A percentile compares a stretch with the other conserved stretches of the same genome.
Conservation (phyloP, 2,888 invertebrate species). For the Sminthurides aquaticus region DNA sequence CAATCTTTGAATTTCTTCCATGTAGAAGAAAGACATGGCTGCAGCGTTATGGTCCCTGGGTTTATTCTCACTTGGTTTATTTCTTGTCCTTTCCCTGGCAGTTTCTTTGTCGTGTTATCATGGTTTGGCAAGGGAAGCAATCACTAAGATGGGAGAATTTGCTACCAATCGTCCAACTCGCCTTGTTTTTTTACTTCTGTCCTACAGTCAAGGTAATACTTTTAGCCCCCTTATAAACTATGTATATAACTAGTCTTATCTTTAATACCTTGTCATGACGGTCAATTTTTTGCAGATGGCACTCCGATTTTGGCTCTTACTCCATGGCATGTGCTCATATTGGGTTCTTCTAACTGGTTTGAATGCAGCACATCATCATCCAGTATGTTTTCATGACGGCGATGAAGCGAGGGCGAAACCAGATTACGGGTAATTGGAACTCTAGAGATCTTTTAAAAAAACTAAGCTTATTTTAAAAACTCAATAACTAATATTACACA, state of each 20-base stretch:
- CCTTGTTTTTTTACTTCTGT: constrained; percentile 27
- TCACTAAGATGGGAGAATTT: constrained; percentile 32
- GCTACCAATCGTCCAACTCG: constrained; percentile 28
- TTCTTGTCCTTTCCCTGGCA: constrained; percentile 17
- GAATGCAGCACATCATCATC: constrained; percentile 72
- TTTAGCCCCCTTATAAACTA: too few relatives aligned
- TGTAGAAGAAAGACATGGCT: constrained; percentile 26
- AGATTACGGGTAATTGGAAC: constrained; percentile 43
- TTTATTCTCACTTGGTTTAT: constrained; percentile 33
- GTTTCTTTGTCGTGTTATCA: constrained; percentile 23
- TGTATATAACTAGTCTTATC: too few relatives aligned
- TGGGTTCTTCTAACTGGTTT: constrained; percentile 56
- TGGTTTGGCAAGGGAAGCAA: constrained; percentile 24
- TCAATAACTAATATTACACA: neutral
- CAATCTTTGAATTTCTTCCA: constrained; percentile 31
- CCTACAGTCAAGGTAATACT: constrained; percentile 30
- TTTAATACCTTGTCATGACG: too few relatives aligned
- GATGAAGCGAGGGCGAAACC: constrained; percentile 40
- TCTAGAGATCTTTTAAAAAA: too few relatives aligned
- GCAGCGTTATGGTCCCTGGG: constrained; percentile 31
- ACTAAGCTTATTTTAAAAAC: neutral
- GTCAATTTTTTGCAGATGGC: constrained; percentile 24
- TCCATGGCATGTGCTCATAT: constrained; percentile 31
- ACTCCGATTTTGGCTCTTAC: constrained; percentile 27
- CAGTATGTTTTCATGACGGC: constrained; percentile 49